These are phyloP conservation scores for Dione vanillae DNA, from an alignment of 2,888 invertebrate genomes.

Conservation along the genomic window DNA sequence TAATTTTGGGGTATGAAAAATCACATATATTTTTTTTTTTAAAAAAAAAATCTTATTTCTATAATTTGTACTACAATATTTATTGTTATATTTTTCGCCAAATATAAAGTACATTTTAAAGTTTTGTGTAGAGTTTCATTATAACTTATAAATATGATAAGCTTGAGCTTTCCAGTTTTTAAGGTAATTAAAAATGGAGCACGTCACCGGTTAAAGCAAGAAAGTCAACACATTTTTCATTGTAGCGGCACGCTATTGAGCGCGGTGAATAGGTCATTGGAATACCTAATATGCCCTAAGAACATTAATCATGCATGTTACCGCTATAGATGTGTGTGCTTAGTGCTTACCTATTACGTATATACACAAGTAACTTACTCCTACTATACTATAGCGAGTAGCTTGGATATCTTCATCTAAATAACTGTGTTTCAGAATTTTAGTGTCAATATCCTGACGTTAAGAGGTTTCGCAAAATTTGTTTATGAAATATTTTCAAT, in stretches of 20 bases:
- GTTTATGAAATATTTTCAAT: no score
- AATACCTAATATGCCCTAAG: slow-evolving; percentile 39
- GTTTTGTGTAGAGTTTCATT: background rate
- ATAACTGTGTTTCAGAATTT: no score
- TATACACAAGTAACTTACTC: slow-evolving; percentile 11
- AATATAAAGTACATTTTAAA: no score
- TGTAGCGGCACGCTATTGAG: slow-evolving; percentile 36
- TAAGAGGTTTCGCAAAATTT: no score
- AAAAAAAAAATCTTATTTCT: no score
- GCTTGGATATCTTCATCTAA: background rate
- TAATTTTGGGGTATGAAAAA: no score
- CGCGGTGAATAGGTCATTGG: slow-evolving; percentile 44
- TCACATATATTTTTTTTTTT: no score
- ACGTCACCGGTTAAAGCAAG: slow-evolving; percentile 21
- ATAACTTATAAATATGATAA: background rate
- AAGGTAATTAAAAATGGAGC: slow-evolving; percentile 21
- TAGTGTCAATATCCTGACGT: background rate
- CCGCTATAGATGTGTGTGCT: slow-evolving; percentile 23
- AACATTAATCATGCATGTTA: slow-evolving; percentile 40
- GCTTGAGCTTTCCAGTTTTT: slow-evolving; percentile 7
- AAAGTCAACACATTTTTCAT: slow-evolving; percentile 40
- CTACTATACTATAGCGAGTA: background rate
- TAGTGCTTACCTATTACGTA: slow-evolving; percentile 26
- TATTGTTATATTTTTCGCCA: no score
- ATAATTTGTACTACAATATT: no score